phyloP scores from a whole-genome alignment of 1,140 invertebrate genomes.

The Atta cephalotes region DNA sequence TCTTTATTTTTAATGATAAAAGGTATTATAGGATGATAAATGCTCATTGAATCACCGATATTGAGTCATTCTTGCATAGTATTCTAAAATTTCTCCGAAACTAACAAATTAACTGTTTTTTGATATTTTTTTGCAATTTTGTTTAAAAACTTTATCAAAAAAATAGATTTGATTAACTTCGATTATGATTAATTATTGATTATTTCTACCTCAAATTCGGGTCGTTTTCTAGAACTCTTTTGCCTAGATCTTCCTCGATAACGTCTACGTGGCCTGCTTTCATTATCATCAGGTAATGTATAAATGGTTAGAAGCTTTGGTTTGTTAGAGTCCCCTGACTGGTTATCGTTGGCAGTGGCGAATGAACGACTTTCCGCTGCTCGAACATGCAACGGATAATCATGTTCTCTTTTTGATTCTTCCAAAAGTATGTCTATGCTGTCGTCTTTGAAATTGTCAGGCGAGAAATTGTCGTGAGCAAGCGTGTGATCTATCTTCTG shows the following conservation, averaged over 20 bases:
- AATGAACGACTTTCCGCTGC: conserved; percentile 45
- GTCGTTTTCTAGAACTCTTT: background rate
- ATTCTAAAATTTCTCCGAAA: background rate
- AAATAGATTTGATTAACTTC: background rate
- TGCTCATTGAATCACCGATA: conserved; percentile 39
- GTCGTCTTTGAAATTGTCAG: conserved; percentile 40
- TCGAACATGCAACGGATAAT: conserved; percentile 19
- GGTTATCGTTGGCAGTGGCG: background rate
- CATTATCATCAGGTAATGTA: conserved; percentile 36
- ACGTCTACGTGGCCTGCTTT: conserved; percentile 41
- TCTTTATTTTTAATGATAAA: conserved; percentile 59
- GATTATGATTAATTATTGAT: conserved; percentile 7
- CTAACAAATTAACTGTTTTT: background rate
- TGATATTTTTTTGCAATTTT: background rate
- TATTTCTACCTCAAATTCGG: conserved; percentile 28
- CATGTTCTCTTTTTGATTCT: conserved; percentile 5
- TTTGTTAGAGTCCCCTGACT: background rate
- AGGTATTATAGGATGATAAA: conserved; percentile 9
- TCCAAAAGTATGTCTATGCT: conserved; percentile 29
- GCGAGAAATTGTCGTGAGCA: background rate
- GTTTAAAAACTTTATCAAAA: background rate
- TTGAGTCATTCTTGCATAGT: background rate
- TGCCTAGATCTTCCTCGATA: conserved; percentile 22
- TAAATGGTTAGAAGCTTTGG: conserved; percentile 49
- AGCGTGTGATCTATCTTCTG: conserved; percentile 45